Base-by-base conservation (phyloP, 2,113 vertebrate genomes). In the Gasterosteus aculeatus region DNA sequence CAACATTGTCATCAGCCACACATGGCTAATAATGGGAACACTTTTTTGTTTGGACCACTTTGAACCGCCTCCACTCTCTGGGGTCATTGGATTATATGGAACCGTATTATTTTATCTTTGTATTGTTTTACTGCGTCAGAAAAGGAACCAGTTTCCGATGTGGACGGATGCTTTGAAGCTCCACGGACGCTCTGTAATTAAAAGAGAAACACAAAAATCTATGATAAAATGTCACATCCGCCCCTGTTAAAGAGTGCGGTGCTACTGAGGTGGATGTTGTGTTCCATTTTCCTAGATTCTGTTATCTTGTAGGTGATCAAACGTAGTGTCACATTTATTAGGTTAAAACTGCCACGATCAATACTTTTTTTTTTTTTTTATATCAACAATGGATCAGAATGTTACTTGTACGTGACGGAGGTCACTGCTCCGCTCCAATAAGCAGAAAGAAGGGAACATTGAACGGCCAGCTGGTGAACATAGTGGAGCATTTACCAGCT, bases 1-100 rank as follows among this genome's bases (percentile, higher is more conserved):
- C 81, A 87, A 44, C 81, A 56, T 44, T 75, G 75, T 85, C 74
- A 77, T 82, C 80, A 56, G 77, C 81, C 51, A 22, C 83, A 89
- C 69, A 0, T 65, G 72, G 77, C 67, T 85, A 83, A 87, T 75
- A 67, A 82, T 82, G 74, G 63, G 39, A 80, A 83, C 39, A 65
- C 59, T 69, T 74, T 80, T 44, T 69, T 72, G 75, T 87, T 88
- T 87, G 76, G 69, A 85, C 75, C 59, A 41, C 46, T 64, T 49
- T 35, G 72, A 76, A 80, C 49, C 46, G 33, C 60, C 29, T 68
- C 75, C 66, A 26, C 75, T 72, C 51, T 63, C 46, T 33, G 8
- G 7, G 31, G 62, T 39, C 35, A 56, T 81, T 68, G 68, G 73
- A 56, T 74, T 70, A 75, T 64, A 47, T 66, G 58, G 58, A 75